Evolutionary conservation across 1,140 invertebrate genomes (phyloP), one percentile per base, ranked within the genome.

Genomic region (Drosophila tropicalis): DNA sequence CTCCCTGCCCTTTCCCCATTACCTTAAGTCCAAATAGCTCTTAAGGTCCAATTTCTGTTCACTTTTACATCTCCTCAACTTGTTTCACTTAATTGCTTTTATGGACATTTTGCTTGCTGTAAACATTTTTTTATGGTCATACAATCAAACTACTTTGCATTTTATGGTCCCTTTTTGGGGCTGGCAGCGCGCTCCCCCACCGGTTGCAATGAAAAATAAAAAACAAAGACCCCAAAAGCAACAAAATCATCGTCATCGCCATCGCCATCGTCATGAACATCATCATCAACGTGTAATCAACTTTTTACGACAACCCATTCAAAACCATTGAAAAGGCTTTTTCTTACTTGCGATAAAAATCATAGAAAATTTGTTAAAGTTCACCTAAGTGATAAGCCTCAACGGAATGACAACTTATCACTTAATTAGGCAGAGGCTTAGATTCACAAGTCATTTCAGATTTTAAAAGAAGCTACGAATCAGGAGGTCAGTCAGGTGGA

Each of bases 81-180:
- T 74, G 62, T 81, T 85, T 76, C 57, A 60, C 40, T 66, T 87
- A 86, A 86, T 86, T 86, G 82, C 70, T 70, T 87, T 87, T 79
- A 86, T 82, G 79, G 70, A 74, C 81, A 70, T 72, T 84, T 71
- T 80, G 72, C 61, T 64, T 67, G 75, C 75, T 66, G 67, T 86
- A 66, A 86, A 86, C 71, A 40, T 83, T 84, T 61, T 62, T 84
- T 85, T 76, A 86, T 83, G 82, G 58, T 51, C 83, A 56, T 61
- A 82, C 83, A 82, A 86, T 87, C 83, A 83, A 82, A 83, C 66
- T 79, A 81, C 83, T 86, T 82, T 87, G 82, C 82, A 81, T 86
- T 85, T 85, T 85, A 85, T 87, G 67, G 62, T 57, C 65, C 67
- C 78, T 62, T 76, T 62, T 51, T 19, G 36, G 36, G 36, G 10